Evolutionary conservation across 2,113 vertebrate genomes (phyloP).

Genomic region (Acanthisitta chloris): DNA sequence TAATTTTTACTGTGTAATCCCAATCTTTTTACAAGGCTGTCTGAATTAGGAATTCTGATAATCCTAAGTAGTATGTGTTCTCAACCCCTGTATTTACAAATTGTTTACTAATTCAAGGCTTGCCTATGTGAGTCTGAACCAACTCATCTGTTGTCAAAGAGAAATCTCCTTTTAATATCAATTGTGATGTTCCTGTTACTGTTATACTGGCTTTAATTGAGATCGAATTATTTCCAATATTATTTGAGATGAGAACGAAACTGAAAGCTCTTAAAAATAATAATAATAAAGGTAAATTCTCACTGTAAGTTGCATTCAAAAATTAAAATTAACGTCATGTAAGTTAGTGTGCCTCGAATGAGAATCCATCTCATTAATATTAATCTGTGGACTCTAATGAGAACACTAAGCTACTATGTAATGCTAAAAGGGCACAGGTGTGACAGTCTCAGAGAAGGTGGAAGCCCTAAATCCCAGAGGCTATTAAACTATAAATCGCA

Average conservation of each 20-base stretch:
- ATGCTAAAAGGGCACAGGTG: slow-evolving; percentile 51
- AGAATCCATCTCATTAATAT: slow-evolving; percentile 54
- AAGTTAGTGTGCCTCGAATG: slow-evolving; percentile 17
- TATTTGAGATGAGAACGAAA: not conserved
- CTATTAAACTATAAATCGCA: slow-evolving; percentile 42
- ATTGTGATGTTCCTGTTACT: not conserved
- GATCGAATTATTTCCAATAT: not conserved
- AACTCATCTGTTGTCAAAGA: not conserved
- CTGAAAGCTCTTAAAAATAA: not conserved
- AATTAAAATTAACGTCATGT: slow-evolving; percentile 31
- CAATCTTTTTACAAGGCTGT: not conserved
- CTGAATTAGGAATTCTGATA: slow-evolving; percentile 25
- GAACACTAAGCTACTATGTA: slow-evolving; percentile 13
- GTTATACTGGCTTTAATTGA: not conserved
- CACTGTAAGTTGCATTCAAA: not conserved
- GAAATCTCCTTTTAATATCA: not conserved
- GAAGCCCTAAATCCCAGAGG: slow-evolving; percentile 44
- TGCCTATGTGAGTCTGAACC: not conserved
- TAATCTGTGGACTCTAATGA: slow-evolving; percentile 47
- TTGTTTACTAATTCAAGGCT: not conserved
- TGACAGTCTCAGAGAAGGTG: slow-evolving; percentile 33
- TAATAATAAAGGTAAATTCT: not conserved
- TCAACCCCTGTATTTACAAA: not conserved
- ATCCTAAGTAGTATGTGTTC: not conserved
- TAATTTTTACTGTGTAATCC: not conserved